Conservation (phyloP, 1,140 invertebrate genomes). For the Scaptomyza pallida region DNA sequence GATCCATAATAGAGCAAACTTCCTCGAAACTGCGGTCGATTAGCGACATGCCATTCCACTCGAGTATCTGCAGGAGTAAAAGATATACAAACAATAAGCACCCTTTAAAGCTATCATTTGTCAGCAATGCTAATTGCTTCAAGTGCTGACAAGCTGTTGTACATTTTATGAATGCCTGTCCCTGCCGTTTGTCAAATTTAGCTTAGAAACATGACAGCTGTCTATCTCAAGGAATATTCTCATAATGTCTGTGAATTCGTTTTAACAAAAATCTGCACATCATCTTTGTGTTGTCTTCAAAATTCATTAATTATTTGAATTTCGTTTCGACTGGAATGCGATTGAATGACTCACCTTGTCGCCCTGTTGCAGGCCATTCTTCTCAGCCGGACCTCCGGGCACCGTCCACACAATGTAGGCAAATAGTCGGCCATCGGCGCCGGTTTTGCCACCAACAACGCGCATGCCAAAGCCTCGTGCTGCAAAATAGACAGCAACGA, state of each 20-base stretch:
- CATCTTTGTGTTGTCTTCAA: slow-evolving; percentile 6
- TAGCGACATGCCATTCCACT: slow-evolving; percentile 93
- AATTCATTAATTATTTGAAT: slow-evolving; percentile 17
- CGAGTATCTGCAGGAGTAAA: slow-evolving; percentile 87
- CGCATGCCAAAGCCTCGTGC: slow-evolving; percentile 96
- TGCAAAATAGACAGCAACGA: slow-evolving; percentile 83
- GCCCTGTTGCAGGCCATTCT: slow-evolving; percentile 92
- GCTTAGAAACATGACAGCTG: slow-evolving; percentile 29
- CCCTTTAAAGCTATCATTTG: slow-evolving; percentile 6
- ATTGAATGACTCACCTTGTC: slow-evolving; percentile 89
- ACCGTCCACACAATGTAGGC: slow-evolving; percentile 96
- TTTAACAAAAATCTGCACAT: neutral
- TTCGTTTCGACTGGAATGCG: neutral
- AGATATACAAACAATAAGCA: slow-evolving; percentile 15
- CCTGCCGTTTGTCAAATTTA: slow-evolving; percentile 17
- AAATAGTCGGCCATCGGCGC: slow-evolving; percentile 92
- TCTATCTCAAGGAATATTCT: slow-evolving; percentile 7
- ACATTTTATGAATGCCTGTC: slow-evolving; percentile 2
- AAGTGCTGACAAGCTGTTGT: slow-evolving; percentile 7
- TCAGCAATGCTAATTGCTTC: slow-evolving; percentile 14
- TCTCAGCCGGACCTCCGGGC: slow-evolving; percentile 94
- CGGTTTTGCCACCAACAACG: slow-evolving; percentile 94
- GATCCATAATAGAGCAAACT: slow-evolving; percentile 92
- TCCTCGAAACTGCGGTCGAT: slow-evolving; percentile 96
- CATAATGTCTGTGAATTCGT: neutral